A percentile compares a stretch with the other conserved stretches of the same genome.
phyloP scores from a whole-genome alignment of 2,888 invertebrate genomes.

The Thysanoteuthis rhombus region DNA sequence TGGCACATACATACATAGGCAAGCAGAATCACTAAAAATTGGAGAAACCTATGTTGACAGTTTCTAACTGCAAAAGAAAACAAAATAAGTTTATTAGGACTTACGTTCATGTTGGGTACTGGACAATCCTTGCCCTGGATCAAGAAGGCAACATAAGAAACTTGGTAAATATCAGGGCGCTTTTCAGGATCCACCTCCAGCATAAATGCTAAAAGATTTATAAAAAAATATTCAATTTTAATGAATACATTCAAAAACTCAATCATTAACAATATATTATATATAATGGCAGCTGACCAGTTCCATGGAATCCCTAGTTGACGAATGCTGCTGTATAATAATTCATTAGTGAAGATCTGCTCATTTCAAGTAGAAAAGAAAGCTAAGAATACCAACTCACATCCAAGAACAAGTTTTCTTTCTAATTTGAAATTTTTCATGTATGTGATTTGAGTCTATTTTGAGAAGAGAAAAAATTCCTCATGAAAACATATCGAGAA shows the following conservation, averaged over 20 bases:
- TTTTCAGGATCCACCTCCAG: constrained; percentile 83
- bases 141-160: constrained; percentile 79
- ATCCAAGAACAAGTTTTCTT: background rate
- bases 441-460: no score
- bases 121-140: constrained; percentile 79
- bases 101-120: constrained; percentile 80
- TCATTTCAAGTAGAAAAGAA: background rate
- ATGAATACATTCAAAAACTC: background rate
- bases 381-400: background rate
- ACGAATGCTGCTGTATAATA: no score
- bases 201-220: constrained; percentile 76
- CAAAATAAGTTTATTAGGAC: constrained; percentile 37
- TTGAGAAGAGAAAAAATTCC: no score
- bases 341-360: no score
- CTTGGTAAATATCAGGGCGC: constrained; percentile 88
- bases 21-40: no score
- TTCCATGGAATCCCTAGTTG: no score
- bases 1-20: no score
- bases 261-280: no score
- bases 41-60: no score
- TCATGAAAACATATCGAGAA: no score
- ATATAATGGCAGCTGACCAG: no score
- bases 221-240: background rate
- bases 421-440: no score
- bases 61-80: background rate